Percentiles rank a stretch among this genome's conserved stretches.
These are phyloP conservation scores for Polymixis flavicincta DNA, from an alignment of 2,888 invertebrate genomes.

Conservation along the genomic window DNA sequence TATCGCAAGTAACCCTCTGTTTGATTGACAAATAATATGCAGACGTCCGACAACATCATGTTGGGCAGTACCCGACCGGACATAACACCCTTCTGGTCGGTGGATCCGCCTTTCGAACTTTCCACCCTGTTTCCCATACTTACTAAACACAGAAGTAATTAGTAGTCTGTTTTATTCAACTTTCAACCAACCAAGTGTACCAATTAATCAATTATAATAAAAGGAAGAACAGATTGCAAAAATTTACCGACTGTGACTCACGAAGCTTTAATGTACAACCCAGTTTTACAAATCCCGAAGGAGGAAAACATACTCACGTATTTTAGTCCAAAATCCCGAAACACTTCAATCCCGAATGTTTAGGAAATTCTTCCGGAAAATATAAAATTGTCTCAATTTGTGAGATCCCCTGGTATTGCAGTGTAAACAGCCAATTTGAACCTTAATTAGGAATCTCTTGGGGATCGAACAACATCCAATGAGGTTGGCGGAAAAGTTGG, in stretches of 20 bases:
- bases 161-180: not conserved
- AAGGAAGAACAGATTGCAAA: slow-evolving; percentile 2
- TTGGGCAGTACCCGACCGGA: not conserved
- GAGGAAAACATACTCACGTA: slow-evolving; percentile 3
- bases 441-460: slow-evolving; percentile 36
- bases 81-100: not conserved
- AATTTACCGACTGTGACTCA: slow-evolving; percentile 14
- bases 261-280: slow-evolving; percentile 17
- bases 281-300: not conserved
- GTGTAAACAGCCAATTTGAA: slow-evolving; percentile 42
- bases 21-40: not conserved
- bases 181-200: not conserved
- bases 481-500: slow-evolving; percentile 1
- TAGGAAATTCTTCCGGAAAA: slow-evolving; percentile 25
- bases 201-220: slow-evolving; percentile 32
- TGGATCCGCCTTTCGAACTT: not conserved
- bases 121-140: not conserved
- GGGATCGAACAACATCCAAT: slow-evolving; percentile 20
- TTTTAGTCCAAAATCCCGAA: slow-evolving; percentile 20
- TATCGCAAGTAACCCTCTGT: not conserved
- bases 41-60: not conserved
- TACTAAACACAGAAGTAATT: not conserved
- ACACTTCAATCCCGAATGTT: not conserved
- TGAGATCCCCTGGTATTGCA: slow-evolving; percentile 13
- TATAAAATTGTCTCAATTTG: slow-evolving; percentile 41